phyloP scores from a whole-genome alignment of 1,140 invertebrate genomes.

The Sitophilus oryzae region DNA sequence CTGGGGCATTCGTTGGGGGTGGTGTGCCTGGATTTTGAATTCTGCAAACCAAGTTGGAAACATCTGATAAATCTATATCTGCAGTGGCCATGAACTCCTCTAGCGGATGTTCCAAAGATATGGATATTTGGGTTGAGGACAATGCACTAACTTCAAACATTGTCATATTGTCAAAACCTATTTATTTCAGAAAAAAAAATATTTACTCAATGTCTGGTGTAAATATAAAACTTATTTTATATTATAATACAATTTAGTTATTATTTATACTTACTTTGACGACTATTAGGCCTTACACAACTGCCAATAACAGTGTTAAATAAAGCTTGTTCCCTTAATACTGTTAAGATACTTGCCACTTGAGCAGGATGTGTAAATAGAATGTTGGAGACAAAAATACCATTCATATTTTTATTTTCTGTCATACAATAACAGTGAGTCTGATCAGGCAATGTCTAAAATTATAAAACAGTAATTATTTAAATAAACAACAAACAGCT shows the following conservation, averaged over 20 bases:
- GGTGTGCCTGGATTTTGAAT: slow-evolving; percentile 46
- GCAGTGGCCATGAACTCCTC: slow-evolving; percentile 89
- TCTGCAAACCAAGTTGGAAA: slow-evolving; percentile 62
- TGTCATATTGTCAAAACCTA: slow-evolving; percentile 70
- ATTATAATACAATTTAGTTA: not conserved
- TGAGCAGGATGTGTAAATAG: slow-evolving; percentile 92
- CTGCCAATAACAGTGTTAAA: slow-evolving; percentile 86
- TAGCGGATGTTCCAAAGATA: slow-evolving; percentile 87
- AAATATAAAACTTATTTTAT: slow-evolving; percentile 12
- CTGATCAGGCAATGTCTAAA: slow-evolving; percentile 82
- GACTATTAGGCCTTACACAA: slow-evolving; percentile 74
- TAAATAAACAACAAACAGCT: slow-evolving; percentile 1
- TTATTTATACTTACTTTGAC: slow-evolving; percentile 54
- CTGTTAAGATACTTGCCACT: slow-evolving; percentile 80
- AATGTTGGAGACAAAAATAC: slow-evolving; percentile 73
- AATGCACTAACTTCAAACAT: slow-evolving; percentile 89
- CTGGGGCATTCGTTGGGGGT: slow-evolving; percentile 50
- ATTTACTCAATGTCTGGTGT: not conserved
- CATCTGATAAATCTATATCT: slow-evolving; percentile 80
- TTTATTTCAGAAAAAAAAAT: slow-evolving; percentile 34
- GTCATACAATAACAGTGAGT: slow-evolving; percentile 91
- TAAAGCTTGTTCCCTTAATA: slow-evolving; percentile 81
- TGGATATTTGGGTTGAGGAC: slow-evolving; percentile 80
- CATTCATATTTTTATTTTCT: slow-evolving; percentile 70
- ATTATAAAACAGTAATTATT: slow-evolving; percentile 27